A percentile compares a stretch with the other conserved stretches of the same genome.
These are phyloP conservation scores for Trachythela sp. DNA, from an alignment of 64 coral and sea anemone species.

Conservation along the genomic window DNA sequence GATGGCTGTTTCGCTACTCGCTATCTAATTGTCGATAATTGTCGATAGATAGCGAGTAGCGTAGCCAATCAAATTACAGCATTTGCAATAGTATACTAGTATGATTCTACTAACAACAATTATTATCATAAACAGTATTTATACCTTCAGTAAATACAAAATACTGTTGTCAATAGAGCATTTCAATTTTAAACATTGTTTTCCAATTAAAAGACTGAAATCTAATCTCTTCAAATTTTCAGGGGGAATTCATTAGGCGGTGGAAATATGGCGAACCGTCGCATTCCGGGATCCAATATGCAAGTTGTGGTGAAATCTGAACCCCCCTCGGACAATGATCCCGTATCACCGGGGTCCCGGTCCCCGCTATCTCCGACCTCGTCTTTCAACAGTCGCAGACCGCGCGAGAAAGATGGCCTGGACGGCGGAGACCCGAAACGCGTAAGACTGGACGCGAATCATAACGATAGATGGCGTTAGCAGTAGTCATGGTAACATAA, in stretches of 20 bases:
- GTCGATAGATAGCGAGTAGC: no score
- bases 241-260: background rate
- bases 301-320: conserved; percentile 62
- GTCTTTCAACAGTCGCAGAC: conserved; percentile 26
- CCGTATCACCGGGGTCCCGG: conserved; percentile 55
- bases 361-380: conserved; percentile 67
- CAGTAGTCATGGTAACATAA: conserved; percentile 12
- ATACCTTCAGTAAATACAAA: no score
- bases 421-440: conserved; percentile 34
- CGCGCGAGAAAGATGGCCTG: conserved; percentile 37
- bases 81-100: no score
- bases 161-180: no score
- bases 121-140: no score
- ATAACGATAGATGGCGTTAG: conserved; percentile 26
- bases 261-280: background rate
- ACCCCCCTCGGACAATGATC: conserved; percentile 47
- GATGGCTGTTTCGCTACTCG: no score
- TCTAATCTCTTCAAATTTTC: background rate
- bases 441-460: conserved; percentile 27
- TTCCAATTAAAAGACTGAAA: no score
- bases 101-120: no score
- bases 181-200: no score
- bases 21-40: no score
- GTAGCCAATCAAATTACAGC: no score
- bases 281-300: background rate